phyloP scores from a whole-genome alignment of 2,888 invertebrate genomes.

The Meteorus colon region DNA sequence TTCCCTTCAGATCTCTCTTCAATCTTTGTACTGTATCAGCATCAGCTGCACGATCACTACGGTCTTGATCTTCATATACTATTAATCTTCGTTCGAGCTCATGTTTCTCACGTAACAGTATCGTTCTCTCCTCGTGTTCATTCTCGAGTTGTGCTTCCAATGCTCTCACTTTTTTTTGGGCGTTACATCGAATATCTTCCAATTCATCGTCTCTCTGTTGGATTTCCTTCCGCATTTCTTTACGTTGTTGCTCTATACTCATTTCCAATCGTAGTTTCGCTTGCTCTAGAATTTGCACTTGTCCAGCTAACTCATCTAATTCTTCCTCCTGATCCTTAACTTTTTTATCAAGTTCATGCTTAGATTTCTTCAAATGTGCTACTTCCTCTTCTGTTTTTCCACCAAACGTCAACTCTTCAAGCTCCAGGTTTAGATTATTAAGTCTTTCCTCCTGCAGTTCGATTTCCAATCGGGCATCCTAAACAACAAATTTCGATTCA shows the following conservation, averaged over 20 bases:
- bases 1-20: conserved; percentile 90
- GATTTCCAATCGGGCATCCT: conserved; percentile 91
- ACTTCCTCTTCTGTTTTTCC: conserved; percentile 91
- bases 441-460: conserved; percentile 93
- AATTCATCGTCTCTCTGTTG: conserved; percentile 94
- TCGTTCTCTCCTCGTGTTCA: conserved; percentile 93
- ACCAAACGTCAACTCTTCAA: conserved; percentile 88
- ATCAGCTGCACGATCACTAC: conserved; percentile 82
- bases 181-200: conserved; percentile 91
- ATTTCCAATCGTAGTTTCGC: conserved; percentile 95
- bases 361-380: conserved; percentile 85
- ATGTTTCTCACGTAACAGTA: conserved; percentile 90
- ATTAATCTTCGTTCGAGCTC: conserved; percentile 91
- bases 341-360: conserved; percentile 90
- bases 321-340: conserved; percentile 94
- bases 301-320: conserved; percentile 94
- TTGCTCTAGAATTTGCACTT: conserved; percentile 91
- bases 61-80: conserved; percentile 84
- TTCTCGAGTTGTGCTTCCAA: conserved; percentile 93
- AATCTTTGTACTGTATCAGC: conserved; percentile 77
- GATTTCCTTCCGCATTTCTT: conserved; percentile 91
- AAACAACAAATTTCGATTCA: conserved; percentile 46
- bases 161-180: conserved; percentile 94
- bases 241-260: conserved; percentile 92
- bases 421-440: conserved; percentile 84